Percentiles rank a stretch among this genome's conserved stretches.
These are phyloP conservation scores for Odontothrips loti DNA, from an alignment of 2,888 invertebrate genomes.

Conservation along the genomic window DNA sequence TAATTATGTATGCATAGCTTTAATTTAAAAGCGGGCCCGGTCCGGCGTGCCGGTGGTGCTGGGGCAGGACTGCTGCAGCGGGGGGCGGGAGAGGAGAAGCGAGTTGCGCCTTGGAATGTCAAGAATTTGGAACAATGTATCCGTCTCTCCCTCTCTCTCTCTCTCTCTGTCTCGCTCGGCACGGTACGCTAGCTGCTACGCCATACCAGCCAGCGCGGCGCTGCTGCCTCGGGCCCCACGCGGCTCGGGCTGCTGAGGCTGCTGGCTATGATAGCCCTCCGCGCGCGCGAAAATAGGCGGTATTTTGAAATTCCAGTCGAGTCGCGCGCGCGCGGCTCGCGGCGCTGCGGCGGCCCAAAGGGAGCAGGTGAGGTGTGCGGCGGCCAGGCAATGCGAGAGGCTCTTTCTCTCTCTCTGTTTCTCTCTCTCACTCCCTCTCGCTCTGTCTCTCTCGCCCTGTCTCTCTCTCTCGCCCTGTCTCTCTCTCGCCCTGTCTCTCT, in stretches of 20 bases:
- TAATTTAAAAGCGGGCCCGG: constrained; percentile 21
- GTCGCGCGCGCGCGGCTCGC: not conserved
- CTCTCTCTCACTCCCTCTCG: not conserved
- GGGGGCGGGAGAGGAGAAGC: not conserved
- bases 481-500: no score
- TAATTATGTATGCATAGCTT: constrained; percentile 27
- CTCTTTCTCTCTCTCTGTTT: not conserved
- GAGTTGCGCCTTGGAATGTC: constrained; percentile 11
- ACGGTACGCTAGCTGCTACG: no score
- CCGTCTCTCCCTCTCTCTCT: not conserved
- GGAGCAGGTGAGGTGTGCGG: no score
- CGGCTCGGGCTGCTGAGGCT: not conserved
- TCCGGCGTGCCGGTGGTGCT: not conserved
- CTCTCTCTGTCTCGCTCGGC: no score
- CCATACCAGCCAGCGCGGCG: not conserved
- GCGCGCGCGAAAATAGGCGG: not conserved
- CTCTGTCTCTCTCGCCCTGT: not conserved
- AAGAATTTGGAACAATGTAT: constrained; percentile 11
- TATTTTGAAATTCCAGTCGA: not conserved
- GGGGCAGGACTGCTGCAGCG: not conserved
- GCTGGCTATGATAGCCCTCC: not conserved
- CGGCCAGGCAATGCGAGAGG: not conserved
- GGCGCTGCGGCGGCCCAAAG: not conserved
- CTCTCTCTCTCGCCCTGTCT: no score
- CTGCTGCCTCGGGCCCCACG: not conserved